Conservation (phyloP, 2,888 invertebrate genomes). For the Synergus japonicus region DNA sequence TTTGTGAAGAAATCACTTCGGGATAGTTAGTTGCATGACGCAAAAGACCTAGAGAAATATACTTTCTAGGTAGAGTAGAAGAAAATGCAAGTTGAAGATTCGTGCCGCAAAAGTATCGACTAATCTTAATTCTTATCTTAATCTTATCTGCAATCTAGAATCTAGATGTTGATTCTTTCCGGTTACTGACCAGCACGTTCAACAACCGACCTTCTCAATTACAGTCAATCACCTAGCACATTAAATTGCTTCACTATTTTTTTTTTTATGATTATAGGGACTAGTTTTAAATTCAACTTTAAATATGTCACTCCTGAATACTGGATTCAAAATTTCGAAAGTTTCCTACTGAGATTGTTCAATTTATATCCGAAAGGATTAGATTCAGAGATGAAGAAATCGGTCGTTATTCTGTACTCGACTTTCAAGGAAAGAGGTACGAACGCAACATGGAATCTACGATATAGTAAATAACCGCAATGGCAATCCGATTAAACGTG, state of each 20-base stretch:
- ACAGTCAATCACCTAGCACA: slow-evolving; percentile 26
- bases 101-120: slow-evolving; percentile 50
- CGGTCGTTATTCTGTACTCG: neutral
- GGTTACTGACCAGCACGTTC: slow-evolving; percentile 30
- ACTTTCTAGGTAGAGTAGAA: slow-evolving; percentile 60
- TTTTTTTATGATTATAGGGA: neutral
- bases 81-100: slow-evolving; percentile 59
- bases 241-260: slow-evolving; percentile 1
- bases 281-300: neutral
- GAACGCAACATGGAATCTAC: neutral
- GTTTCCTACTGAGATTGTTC: too few species aligned
- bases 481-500: neutral
- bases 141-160: slow-evolving; percentile 7
- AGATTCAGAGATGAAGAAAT: neutral
- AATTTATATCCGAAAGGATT: neutral
- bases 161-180: slow-evolving; percentile 10
- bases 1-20: slow-evolving; percentile 50
- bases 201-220: slow-evolving; percentile 39
- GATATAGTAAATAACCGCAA: slow-evolving; percentile 17
- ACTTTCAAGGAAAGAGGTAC: neutral
- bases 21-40: slow-evolving; percentile 44
- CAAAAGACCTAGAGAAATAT: slow-evolving; percentile 56
- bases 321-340: too few species aligned
- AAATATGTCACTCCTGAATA: too few species aligned
- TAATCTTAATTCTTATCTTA: neutral